Base-by-base conservation (phyloP, 2,113 vertebrate genomes). In the Pardalotus punctatus region DNA sequence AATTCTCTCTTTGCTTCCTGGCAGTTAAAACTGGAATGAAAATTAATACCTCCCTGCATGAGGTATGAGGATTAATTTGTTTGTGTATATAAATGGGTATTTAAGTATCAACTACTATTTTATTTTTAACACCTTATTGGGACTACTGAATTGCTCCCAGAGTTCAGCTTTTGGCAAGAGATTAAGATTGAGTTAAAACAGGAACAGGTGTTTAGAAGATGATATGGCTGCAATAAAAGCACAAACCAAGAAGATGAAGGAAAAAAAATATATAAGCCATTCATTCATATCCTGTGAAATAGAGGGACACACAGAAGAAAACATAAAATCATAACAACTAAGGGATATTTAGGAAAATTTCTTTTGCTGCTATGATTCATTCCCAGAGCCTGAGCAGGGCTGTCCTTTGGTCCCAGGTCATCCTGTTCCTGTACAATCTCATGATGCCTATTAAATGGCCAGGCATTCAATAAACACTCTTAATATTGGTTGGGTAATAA, bases 11-110 rank as follows among this genome's bases (percentile, higher is more conserved):
- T 57, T 92, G 85, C 88, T 96, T 95, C 96, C 90, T 90, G 76
- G 82, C 82, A 95, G 86, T 93, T 93, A 95, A 95, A 97, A 88
- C 54, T 73, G 79, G 94, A 94, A 86, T 70, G 82, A 92, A 71
- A 93, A 97, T 90, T 96, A 93, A 94, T 86, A 88, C 82, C 33
- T 95, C 88, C 8, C 96, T 90, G 92, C 88, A 88, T 94, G 90
- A 95, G 86, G 88, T 73, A 94, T 61, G 47, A 93, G 64, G 67
- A 95, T 78, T 95, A 90, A 93, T 95, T 92, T 95, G 85, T 95
- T 95, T 93, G 88, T 96, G 80, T 82, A 92, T 88, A 93, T 83
- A 95, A 96, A 95, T 85, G 82, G 67, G 67, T 88, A 90, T 87
- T 81, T 94, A 89, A 94, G 81, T 48, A 93, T 73, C 80, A 90